Percentiles rank a stretch among this genome's conserved stretches.
Evolutionary conservation across 1,140 invertebrate species (phyloP).

Genomic region (Aleiodes sp.): DNA sequence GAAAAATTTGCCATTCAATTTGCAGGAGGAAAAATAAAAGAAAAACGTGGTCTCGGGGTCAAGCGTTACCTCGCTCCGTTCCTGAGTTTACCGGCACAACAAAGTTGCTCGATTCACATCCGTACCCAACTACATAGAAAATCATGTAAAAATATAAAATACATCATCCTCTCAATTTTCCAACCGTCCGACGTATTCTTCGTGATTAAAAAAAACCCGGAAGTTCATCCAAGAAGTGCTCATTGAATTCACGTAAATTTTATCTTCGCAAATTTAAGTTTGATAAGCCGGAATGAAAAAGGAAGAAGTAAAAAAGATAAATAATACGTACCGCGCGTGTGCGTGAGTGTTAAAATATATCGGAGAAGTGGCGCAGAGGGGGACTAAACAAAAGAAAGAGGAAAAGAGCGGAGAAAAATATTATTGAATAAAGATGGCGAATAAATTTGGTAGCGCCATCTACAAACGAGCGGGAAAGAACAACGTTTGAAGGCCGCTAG

Average conservation of each 20-base stretch:
- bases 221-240: no score
- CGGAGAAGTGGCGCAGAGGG: no score
- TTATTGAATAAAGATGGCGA: constrained; percentile 9
- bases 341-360: no score
- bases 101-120: neutral
- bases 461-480: constrained; percentile 62
- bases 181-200: no score
- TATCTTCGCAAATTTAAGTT: no score
- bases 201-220: no score
- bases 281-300: no score
- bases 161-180: no score
- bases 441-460: constrained; percentile 49
- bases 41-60: neutral
- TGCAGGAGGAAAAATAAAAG: neutral
- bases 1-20: neutral
- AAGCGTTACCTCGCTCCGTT: neutral
- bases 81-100: neutral
- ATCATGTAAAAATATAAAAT: neutral
- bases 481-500: constrained; percentile 61
- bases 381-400: no score
- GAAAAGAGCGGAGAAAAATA: neutral
- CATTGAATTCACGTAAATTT: no score
- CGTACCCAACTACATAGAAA: neutral
- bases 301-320: no score
- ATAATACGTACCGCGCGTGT: no score